Base-by-base conservation (phyloP, 2,888 invertebrate genomes). In the Crioceris asparagi region DNA sequence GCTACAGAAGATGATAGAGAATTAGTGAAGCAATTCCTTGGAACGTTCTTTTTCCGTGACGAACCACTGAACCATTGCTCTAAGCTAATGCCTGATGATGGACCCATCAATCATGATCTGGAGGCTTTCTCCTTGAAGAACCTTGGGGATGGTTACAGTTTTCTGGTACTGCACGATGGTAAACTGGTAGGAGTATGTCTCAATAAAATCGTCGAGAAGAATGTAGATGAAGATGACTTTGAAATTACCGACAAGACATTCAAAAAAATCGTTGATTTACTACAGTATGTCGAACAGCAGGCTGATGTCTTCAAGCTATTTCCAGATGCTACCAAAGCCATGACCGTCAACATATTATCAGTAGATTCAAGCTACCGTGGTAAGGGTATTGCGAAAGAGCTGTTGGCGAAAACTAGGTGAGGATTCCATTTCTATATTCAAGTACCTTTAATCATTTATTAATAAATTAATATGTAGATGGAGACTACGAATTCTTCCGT, bases 1-100 rank as follows among this genome's bases (percentile, higher is more conserved):
- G 62, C 72, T 23, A 61, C 59, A 11, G 61, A 65, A 12, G 58
- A 65, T 6, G 70, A 73, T 49, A 56, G 59, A 36, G 62, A 66
- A 12, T 56, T 56, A 33, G 72, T 77, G 54, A 64, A 77, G 11
- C 59, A 65, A 23, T 72, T 73, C 50, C 55, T 74, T 4, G 58
- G 63, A 46, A 70, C 71, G 40, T 79, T 75, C 58, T 82, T 82
- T 70, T 81, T 79, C 66, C 71, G 70, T 19, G 81, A 82, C 51
- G 82, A 82, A 51, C 82, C 82, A 0, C 66, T 82, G 47, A 82
- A 82, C 7, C 27, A 14, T 27, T 27, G 2, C 27, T 14, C 14
- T 10, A 27, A 73, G 38, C 61, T 81, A 1, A 65, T 79, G 41
- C 75, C 75, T 39, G 72, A 70, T 1, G 71, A 74, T 12, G 67